These are phyloP conservation scores for Electrophaes corylata DNA, from an alignment of 2,888 invertebrate genomes.

Conservation along the genomic window DNA sequence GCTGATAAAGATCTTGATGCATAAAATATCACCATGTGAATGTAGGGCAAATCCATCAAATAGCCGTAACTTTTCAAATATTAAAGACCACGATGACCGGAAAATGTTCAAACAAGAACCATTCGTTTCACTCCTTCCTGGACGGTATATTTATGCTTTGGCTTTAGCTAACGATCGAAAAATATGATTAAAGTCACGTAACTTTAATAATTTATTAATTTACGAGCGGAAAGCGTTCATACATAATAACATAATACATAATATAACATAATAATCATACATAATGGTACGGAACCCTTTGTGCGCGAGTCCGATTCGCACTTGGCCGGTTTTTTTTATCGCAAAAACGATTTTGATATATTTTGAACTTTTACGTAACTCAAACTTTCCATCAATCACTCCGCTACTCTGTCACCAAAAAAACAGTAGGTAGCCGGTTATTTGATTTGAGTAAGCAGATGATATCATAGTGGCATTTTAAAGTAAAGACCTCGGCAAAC, in stretches of 20 bases:
- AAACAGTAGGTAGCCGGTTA: background rate
- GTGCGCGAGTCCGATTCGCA: no score
- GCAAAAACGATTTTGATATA: no score
- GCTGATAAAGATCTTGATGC: no score
- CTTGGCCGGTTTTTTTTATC: no score
- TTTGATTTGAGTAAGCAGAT: slow-evolving; percentile 16
- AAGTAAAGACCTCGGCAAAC: slow-evolving; percentile 1
- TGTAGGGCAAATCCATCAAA: slow-evolving; percentile 13
- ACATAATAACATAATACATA: no score
- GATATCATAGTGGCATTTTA: slow-evolving; percentile 25
- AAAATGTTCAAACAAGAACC: slow-evolving; percentile 12
- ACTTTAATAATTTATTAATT: slow-evolving; percentile 53
- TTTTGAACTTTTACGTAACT: background rate
- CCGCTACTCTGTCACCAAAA: background rate
- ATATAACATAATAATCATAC: no score
- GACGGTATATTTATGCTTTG: slow-evolving; percentile 22
- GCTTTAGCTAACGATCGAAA: slow-evolving; percentile 43
- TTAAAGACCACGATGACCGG: slow-evolving; percentile 14
- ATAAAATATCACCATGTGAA: background rate
- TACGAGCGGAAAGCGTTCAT: no score
- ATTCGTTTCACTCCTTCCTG: slow-evolving; percentile 32
- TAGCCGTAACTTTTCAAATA: slow-evolving; percentile 11
- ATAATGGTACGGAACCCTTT: no score
- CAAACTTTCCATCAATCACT: background rate
- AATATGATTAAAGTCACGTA: slow-evolving; percentile 63